Evolutionary conservation across 2,797 vertebrate genomes (phyloP).

Genomic region (Crax fasciolata): DNA sequence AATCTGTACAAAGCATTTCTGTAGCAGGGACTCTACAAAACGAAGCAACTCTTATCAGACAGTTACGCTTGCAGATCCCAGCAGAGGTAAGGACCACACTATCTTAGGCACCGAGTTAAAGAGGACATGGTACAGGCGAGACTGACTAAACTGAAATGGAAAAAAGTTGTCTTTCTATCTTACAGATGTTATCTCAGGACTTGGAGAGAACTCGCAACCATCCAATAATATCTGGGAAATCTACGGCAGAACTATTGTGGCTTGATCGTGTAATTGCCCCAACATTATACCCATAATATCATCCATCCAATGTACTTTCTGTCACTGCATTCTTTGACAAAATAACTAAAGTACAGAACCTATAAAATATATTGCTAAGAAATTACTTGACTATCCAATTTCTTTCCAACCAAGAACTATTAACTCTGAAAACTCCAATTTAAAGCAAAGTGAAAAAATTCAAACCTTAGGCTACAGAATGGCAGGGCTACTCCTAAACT

Average conservation of each 20-base stretch:
- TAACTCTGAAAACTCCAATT: background rate
- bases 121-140: background rate
- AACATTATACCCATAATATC: background rate
- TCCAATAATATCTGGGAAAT: background rate
- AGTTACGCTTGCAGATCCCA: background rate
- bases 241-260: rapidly evolving
- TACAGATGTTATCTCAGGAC: background rate
- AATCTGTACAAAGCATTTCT: background rate
- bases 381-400: background rate
- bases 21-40: background rate
- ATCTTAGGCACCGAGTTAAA: background rate
- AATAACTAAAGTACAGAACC: background rate
- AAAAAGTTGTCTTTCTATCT: background rate
- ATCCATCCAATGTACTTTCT: background rate
- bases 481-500: background rate
- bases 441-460: background rate
- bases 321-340: background rate
- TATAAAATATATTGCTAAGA: background rate
- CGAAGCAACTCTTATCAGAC: background rate
- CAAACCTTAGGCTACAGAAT: background rate
- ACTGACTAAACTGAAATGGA: background rate
- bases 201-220: background rate
- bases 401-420: background rate
- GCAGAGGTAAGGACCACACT: background rate
- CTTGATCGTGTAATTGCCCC: background rate